phyloP scores from a whole-genome alignment of 2,888 invertebrate species.

The Eumacrocentrus americanus region DNA sequence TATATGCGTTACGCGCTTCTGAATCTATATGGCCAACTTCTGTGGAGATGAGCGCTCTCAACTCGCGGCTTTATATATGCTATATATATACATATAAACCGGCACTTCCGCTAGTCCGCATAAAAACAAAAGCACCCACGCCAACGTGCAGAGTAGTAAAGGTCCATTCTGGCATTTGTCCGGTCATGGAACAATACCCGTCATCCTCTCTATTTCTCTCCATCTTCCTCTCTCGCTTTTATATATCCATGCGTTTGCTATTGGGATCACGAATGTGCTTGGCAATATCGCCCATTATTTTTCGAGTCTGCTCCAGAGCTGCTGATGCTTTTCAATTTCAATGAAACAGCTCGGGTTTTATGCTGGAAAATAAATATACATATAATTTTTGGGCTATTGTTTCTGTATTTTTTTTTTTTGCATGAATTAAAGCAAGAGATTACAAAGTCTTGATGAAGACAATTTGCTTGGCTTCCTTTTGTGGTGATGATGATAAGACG shows the following conservation, averaged over 20 bases:
- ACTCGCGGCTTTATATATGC: constrained; percentile 1
- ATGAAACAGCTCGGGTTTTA: neutral
- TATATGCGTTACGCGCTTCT: too few species aligned
- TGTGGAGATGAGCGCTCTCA: constrained; percentile 22
- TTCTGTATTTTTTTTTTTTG: too few species aligned
- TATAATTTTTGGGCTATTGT: too few species aligned
- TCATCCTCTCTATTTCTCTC: neutral
- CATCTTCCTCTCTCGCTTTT: neutral
- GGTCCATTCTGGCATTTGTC: constrained; percentile 35
- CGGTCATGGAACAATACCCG: constrained; percentile 30
- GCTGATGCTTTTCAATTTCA: neutral
- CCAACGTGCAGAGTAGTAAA: constrained; percentile 6
- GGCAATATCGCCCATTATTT: neutral
- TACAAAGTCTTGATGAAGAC: too few species aligned
- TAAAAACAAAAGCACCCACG: constrained; percentile 33
- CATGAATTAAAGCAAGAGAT: too few species aligned
- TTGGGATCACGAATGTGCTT: neutral
- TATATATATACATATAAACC: constrained; percentile 7
- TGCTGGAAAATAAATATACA: neutral
- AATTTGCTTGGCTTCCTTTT: too few species aligned
- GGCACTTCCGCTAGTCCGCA: constrained; percentile 32
- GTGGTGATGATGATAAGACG: too few species aligned
- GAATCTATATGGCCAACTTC: constrained; percentile 15
- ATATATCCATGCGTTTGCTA: neutral
- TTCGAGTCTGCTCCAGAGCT: neutral